Evolutionary conservation across 2,797 vertebrate genomes (phyloP), one percentile per base, ranked within the genome.

Genomic region (Acridotheres tristis): DNA sequence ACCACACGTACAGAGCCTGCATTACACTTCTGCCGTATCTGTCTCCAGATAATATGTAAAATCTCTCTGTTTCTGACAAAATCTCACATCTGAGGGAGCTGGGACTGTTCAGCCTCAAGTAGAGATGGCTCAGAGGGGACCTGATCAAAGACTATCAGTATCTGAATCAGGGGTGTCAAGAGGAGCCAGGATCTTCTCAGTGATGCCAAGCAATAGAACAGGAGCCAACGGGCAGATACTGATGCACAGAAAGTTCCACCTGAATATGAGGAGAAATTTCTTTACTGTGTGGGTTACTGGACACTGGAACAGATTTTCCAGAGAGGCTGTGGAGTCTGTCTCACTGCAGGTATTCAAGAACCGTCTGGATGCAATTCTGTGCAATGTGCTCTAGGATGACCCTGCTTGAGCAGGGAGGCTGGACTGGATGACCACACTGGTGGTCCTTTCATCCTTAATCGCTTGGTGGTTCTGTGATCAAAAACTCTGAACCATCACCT

Each of bases 181-280:
- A 48, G 34, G 26, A 66, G 34, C 5, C 13, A 54, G 34, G 9
- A 4, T 72, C 13, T 59, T 12, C 53, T 72, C 11, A 16, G 25
- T 8, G 29, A 21, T 32, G 12, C 21, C 15, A 42, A 51, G 17
- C 43, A 50, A 13, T 3, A 27, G 51, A 7, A 34, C 14, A 77
- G 11, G 10, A 21, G 38, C 10, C 17, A 34, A 34, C 0, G 2
- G n/a, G 17, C 16, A 71, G 38, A 53, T 58, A 58, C 1, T 1
- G 7, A 45, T 45, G 21, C 14, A 26, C 29, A 58, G n/a, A 6
- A 65, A 71, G 17, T 30, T 65, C 29, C 25, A 40, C 9, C 38
- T 22, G 45, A 71, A 71, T 20, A 65, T 14, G 58, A 65, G 29
- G 12, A 58, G 23, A n/a, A 51, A 45, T 15, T 63, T 43, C 4